These are phyloP conservation scores for Rallus limicola DNA, from an alignment of 2,113 vertebrate species.

Conservation along the genomic window DNA sequence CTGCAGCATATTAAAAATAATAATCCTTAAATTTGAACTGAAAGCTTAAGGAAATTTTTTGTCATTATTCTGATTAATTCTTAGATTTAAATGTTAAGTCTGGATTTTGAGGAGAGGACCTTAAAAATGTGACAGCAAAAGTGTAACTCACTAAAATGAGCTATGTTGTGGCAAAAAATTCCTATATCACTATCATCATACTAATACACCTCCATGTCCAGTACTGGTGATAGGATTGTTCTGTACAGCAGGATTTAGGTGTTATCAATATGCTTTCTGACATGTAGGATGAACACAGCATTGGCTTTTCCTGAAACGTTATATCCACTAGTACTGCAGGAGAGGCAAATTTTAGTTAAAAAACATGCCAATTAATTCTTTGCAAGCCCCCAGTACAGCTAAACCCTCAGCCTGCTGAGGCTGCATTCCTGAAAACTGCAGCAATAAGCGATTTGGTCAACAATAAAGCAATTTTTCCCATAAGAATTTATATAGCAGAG, in stretches of 20 bases:
- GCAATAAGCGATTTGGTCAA: background rate
- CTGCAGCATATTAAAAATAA: background rate
- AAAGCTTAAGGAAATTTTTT: background rate
- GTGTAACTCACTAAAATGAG: background rate
- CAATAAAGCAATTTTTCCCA: background rate
- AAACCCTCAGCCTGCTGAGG: background rate
- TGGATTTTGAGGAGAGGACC: background rate
- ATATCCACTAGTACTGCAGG: background rate
- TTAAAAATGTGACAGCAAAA: background rate
- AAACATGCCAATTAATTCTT: background rate
- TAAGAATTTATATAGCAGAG: background rate
- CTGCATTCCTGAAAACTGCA: background rate
- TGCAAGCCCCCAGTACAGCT: background rate
- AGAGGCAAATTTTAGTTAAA: background rate
- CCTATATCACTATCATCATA: background rate
- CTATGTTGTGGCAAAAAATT: background rate
- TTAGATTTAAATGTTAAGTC: background rate
- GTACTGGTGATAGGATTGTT: background rate
- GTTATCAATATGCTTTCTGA: background rate
- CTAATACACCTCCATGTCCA: background rate
- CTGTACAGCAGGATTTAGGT: background rate
- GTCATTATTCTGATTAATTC: background rate
- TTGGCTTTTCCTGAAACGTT: background rate
- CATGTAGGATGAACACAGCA: background rate
- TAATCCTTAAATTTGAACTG: background rate